Evolutionary conservation across 2,888 invertebrate species (phyloP), one percentile per base, ranked within the genome.

Genomic region (Lasioglossum vierecki): DNA sequence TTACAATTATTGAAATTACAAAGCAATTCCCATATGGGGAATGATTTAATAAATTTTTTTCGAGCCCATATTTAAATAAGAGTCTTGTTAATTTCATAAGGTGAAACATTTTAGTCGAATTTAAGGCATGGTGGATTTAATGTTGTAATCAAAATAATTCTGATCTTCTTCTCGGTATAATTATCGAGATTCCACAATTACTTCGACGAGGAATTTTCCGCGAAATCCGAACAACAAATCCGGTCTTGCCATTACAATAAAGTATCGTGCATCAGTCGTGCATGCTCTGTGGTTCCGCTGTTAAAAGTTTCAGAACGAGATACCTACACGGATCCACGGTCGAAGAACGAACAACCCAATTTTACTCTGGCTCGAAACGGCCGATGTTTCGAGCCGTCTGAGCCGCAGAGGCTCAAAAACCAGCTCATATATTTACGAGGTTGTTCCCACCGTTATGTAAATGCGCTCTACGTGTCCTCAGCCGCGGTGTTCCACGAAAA

Each of bases 401-500:
- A 44, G 13, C n/a, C 41, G 26, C 26, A 26, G 44, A 13, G 44
- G 44, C 44, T 71, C 49, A n/a, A 72, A 84, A 84, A 79, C 84
- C 79, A 57, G 84, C 84, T 79, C 66, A 73, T 66, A 39, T 66
- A 73, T 85, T 84, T 84, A 63, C 79, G 79, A 80, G 79, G 77
- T 78, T 75, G 41, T 74, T 74, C 49, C 63, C 60, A 26, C 53
- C 70, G 49, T 78, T 78, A 83, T 75, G 84, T 44, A 84, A 85
- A 85, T 79, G 68, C 60, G 49, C 30, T n/a, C 49, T 30, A 84
- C 77, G 75, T 75, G 77, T 66, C 35, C 71, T 53, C 15, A 60
- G 66, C 71, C 22, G 49, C 49, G 22, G 49, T 53, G 49, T 53
- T 53, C 49, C 49, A 53, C 18, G 75, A 73, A 73, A 81, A 86